A percentile compares a stretch with the other conserved stretches of the same genome.
Evolutionary conservation across 2,797 vertebrate species (phyloP).

Genomic region (Pitangus sulphuratus): DNA sequence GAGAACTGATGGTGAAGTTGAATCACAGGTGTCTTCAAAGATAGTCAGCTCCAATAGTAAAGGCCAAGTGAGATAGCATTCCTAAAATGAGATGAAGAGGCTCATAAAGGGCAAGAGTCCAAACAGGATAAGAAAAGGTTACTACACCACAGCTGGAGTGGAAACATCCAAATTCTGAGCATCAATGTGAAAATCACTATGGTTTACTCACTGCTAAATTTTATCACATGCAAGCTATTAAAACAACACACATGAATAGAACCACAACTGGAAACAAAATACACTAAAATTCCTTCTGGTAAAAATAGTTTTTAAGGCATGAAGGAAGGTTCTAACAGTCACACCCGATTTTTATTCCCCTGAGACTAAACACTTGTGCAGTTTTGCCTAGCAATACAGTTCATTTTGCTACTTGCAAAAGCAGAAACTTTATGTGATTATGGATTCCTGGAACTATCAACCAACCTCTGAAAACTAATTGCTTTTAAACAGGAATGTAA

Average conservation of each 20-base stretch:
- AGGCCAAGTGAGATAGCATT: not conserved
- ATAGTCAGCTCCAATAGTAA: not conserved
- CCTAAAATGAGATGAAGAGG: conserved; percentile 1
- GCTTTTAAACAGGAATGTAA: not conserved
- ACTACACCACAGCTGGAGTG: not conserved
- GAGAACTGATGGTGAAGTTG: not conserved
- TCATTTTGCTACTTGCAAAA: not conserved
- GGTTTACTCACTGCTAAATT: not conserved
- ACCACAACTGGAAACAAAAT: not conserved
- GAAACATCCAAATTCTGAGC: not conserved
- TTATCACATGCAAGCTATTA: not conserved
- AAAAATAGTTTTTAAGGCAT: not conserved
- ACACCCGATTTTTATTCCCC: not conserved
- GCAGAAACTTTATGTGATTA: not conserved
- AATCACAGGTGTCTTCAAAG: not conserved
- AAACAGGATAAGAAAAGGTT: not conserved
- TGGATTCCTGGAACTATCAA: not conserved
- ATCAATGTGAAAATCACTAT: not conserved
- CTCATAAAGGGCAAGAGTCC: not conserved
- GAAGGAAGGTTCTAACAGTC: not conserved
- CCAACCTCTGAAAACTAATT: not conserved
- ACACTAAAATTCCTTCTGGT: not conserved
- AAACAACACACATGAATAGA: not conserved
- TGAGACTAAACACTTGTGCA: not conserved
- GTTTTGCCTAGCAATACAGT: not conserved